A percentile compares a stretch with the other conserved stretches of the same genome.
Evolutionary conservation across 1,140 invertebrate species (phyloP).

Genomic region (Neotoxoptera formosana): DNA sequence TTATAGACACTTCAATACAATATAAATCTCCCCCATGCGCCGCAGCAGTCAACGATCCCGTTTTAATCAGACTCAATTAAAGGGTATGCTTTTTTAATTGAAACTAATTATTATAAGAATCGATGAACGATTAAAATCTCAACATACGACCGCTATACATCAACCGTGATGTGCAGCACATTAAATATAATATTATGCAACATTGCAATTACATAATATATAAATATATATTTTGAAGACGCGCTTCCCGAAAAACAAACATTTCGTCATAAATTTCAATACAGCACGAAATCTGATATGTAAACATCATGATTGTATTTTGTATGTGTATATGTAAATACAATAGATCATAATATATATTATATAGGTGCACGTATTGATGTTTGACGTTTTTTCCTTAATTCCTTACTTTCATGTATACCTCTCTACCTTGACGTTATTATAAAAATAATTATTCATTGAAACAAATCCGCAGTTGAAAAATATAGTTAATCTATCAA

Average conservation of each 20-base stretch:
- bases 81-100: conserved; percentile 32
- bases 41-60: conserved; percentile 22
- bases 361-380: too few species aligned
- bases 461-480: too few species aligned
- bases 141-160: neutral
- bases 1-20: neutral
- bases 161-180: neutral
- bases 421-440: too few species aligned
- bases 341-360: too few species aligned
- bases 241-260: neutral
- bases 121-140: conserved; percentile 2
- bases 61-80: conserved; percentile 53
- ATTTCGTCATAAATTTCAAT: neutral
- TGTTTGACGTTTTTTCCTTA: too few species aligned
- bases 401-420: too few species aligned
- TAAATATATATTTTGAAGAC: too few species aligned
- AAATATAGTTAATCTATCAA: too few species aligned
- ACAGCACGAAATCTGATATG: neutral
- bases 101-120: conserved; percentile 37
- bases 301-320: too few species aligned
- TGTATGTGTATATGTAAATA: too few species aligned
- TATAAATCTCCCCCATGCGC: neutral
- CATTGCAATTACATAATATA: neutral
- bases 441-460: too few species aligned
- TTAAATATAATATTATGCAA: neutral